Evolutionary conservation across 2,113 vertebrate species (phyloP), one percentile per base, ranked within the genome.

Genomic region (Pteronura brasiliensis): DNA sequence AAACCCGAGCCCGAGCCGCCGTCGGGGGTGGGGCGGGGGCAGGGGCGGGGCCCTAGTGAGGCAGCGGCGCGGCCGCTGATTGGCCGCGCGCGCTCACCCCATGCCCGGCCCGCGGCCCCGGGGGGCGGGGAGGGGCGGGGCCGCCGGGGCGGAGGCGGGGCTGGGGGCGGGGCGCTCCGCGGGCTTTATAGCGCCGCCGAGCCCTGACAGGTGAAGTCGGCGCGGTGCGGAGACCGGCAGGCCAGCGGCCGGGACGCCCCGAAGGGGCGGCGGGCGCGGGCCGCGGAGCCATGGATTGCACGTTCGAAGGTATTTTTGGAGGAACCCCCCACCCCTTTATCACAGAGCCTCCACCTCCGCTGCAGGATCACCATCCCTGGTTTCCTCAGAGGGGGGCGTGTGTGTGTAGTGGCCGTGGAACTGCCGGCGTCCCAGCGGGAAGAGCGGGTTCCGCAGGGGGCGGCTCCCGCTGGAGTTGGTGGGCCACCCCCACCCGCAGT

Each of bases 61-160:
- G 98, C 97, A 96, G 44, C 55, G 98, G 98, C 79, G 82, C 98
- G 76, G 97, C 96, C 97, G 98, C 98, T 99, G 99, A 99, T 99
- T 99, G 99, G 99, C 93, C 96, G 96, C 98, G 97, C 98, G 93
- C 77, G 98, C 99, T 99, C 99, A 99, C 99, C 99, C 99, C 99
- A 99, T 99, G 93, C 97, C 98, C 97, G 98, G 99, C 99, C 99
- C 98, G 89, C 97, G 98, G 95, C 98, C 97, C 98, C 97, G 95
- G 98, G 98, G 98, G 93, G 31, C 52, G 95, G 5, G 63, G 61
- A 7, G n/a, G 90, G 92, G 85, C 55, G 42, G 63, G 44, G 96
- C 52, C 55, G 18, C 18, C 55, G 55, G 55, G 55, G 76, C 59
- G 23, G 34, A 61, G 93, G 31, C 52, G 95, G 5, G 69, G 61